These are phyloP conservation scores for Porphyrio hochstetteri DNA, from an alignment of 2,113 vertebrate genomes.

Conservation along the genomic window DNA sequence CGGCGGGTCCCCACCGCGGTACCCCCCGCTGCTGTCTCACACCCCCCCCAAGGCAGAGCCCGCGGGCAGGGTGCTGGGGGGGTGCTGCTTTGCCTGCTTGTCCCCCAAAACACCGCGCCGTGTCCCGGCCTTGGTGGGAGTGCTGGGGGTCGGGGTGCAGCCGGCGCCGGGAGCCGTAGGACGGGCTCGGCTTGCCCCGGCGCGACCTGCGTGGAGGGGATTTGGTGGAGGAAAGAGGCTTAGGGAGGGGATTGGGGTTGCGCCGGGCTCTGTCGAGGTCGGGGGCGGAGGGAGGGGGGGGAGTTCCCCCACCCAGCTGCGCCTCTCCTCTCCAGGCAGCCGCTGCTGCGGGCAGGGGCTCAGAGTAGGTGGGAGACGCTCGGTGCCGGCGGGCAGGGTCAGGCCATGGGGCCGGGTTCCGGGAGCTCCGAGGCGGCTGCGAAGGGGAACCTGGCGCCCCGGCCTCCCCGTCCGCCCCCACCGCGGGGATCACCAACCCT, in stretches of 20 bases:
- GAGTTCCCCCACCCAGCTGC: background rate
- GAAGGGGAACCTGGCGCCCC: background rate
- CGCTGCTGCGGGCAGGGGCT: background rate
- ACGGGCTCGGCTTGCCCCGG: background rate
- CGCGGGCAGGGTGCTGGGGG: background rate
- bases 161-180: background rate
- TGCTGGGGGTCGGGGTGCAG: background rate
- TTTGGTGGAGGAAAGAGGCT: conserved; percentile 50
- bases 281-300: background rate
- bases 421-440: background rate
- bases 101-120: background rate
- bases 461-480: background rate
- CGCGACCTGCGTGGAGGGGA: background rate
- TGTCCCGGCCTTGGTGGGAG: background rate
- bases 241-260: conserved; percentile 49
- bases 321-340: background rate
- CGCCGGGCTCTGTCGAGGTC: rapidly evolving
- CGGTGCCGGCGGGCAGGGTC: background rate
- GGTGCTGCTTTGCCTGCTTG: background rate
- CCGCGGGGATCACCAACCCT: background rate
- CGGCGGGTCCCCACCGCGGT: background rate
- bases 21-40: background rate
- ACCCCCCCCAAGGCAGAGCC: background rate
- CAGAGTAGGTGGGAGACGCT: background rate
- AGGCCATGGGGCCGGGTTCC: background rate